Base-by-base conservation (phyloP, 2,888 invertebrate genomes). In the Amiota minor region DNA sequence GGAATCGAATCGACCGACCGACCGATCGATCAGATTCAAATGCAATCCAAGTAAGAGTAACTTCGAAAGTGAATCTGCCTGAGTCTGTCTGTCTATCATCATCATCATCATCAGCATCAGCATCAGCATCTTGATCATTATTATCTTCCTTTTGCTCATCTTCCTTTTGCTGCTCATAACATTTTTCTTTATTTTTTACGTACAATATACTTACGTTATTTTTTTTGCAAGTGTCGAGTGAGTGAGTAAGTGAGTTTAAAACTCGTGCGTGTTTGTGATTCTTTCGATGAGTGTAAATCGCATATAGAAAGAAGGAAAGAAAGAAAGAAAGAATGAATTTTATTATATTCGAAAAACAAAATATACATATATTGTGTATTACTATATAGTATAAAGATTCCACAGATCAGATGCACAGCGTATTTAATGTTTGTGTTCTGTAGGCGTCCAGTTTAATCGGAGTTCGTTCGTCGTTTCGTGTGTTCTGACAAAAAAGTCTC, bases 351-450 rank as follows among this genome's bases (percentile, higher is more conserved):
- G 70, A 71, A 65, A 77, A 81, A 78, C 81, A 78, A 47, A 82
- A 85, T 80, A 35, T 23, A 23, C 3, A 35, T 6, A 35, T 6
- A 35, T 35, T 6, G n/a, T n/a, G n/a, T n/a, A n/a, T n/a, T 35
- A 35, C 0, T 35, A 35, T 35, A 35, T 35, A 4, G 35, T 35
- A 35, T 35, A 35, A 35, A 35, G 35, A 35, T 35, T 35, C 35
- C 35, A 35, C 35, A 35, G 35, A 35, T 35, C 35, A 35, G 35
- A 35, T 85, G 84, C 83, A 84, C 85, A 82, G 79, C 82, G 86
- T 88, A 86, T 88, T 85, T 87, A 85, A 88, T 88, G 86, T 85
- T 84, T 81, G 87, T 78, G 81, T 82, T 82, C 84, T 80, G 81
- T 78, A 79, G 81, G 82, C 80, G 81, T 82, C 80, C 82, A 82